These are phyloP conservation scores for Copidosoma floridanum DNA, from an alignment of 1,140 invertebrate genomes.

Conservation along the genomic window DNA sequence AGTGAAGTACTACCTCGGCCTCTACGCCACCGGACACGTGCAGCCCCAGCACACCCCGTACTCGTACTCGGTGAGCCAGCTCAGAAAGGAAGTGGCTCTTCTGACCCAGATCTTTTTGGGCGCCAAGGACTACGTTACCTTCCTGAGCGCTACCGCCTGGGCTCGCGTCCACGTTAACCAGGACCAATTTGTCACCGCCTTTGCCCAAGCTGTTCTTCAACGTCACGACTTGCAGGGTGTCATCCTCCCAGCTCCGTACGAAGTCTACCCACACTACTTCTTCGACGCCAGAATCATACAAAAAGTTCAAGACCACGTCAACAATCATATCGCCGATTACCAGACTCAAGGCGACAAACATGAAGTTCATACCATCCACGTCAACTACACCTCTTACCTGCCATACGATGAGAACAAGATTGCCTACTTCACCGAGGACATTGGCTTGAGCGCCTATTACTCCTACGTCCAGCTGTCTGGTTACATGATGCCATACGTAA, in stretches of 20 bases:
- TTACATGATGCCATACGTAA: constrained; percentile 54
- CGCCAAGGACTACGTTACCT: constrained; percentile 47
- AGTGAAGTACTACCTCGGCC: constrained; percentile 41
- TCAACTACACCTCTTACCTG: constrained; percentile 60
- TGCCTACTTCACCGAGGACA: constrained; percentile 73
- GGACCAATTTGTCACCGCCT: constrained; percentile 53
- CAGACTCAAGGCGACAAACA: constrained; percentile 10
- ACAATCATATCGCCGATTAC: constrained; percentile 32
- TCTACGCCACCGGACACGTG: constrained; percentile 39
- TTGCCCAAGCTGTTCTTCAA: constrained; percentile 47
- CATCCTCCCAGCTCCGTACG: constrained; percentile 55
- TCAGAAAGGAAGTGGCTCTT: constrained; percentile 47
- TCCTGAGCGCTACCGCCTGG: constrained; percentile 51
- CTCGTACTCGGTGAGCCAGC: constrained; percentile 38
- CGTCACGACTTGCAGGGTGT: constrained; percentile 50
- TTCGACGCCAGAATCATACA: constrained; percentile 54
- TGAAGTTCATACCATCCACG: constrained; percentile 42
- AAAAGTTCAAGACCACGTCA: constrained; percentile 49
- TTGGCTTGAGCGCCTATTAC: constrained; percentile 68
- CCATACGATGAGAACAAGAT: constrained; percentile 63
- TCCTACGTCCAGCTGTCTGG: constrained; percentile 63
- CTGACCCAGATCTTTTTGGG: constrained; percentile 54
- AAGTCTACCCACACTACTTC: constrained; percentile 56
- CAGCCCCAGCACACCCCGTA: constrained; percentile 45
- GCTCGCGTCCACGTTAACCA: constrained; percentile 53